These are phyloP conservation scores for Gerris buenoi DNA, from an alignment of 1,140 invertebrate genomes.

Conservation along the genomic window DNA sequence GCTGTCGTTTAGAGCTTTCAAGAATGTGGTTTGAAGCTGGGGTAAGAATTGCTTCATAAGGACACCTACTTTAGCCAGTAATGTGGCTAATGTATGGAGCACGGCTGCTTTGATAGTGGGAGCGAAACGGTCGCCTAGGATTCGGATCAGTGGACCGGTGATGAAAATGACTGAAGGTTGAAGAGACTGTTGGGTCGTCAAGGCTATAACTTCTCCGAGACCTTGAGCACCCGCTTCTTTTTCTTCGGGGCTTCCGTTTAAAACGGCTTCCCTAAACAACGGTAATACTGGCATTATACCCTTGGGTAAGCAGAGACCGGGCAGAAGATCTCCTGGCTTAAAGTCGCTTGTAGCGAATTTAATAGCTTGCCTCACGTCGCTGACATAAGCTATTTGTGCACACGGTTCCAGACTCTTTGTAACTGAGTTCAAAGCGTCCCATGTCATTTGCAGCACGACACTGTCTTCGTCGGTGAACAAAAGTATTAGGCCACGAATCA, in stretches of 20 bases:
- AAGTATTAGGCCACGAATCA: conserved; percentile 72
- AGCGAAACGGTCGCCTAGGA: conserved; percentile 88
- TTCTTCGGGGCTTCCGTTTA: conserved; percentile 83
- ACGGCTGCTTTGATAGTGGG: conserved; percentile 87
- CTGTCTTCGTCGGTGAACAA: conserved; percentile 63
- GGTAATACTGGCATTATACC: conserved; percentile 86
- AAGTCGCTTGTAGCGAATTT: conserved; percentile 76
- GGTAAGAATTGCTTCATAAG: conserved; percentile 95
- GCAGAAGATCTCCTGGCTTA: conserved; percentile 59
- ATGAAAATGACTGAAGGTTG: conserved; percentile 92
- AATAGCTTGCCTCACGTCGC: conserved; percentile 79
- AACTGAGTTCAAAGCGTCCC: conserved; percentile 80
- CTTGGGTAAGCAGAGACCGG: conserved; percentile 91
- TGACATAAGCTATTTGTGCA: conserved; percentile 59
- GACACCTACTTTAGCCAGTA: conserved; percentile 80
- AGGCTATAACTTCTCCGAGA: conserved; percentile 76
- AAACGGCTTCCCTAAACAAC: conserved; percentile 87
- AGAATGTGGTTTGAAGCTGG: conserved; percentile 93
- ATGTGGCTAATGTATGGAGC: conserved; percentile 76
- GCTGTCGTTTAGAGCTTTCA: conserved; percentile 81
- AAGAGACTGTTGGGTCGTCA: conserved; percentile 69
- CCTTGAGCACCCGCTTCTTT: conserved; percentile 92
- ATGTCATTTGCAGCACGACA: conserved; percentile 63
- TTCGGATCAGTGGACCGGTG: conserved; percentile 91
- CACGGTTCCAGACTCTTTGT: conserved; percentile 39